Percentiles rank a stretch among this genome's conserved stretches.
Conservation (phyloP, 1,140 invertebrate species). For the Orius laevigatus region DNA sequence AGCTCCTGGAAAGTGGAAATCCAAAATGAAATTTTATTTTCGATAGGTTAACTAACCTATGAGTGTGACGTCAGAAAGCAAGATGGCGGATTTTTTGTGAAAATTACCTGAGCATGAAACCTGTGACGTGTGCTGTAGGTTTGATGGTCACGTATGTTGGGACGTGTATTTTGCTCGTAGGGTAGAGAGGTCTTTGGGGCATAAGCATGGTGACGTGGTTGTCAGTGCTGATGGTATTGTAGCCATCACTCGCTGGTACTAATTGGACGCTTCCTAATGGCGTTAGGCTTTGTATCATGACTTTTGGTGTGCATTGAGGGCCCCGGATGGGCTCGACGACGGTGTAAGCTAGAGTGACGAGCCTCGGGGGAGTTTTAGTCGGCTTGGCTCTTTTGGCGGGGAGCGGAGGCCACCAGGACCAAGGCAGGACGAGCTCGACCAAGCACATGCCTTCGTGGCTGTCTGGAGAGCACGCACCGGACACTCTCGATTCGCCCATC, state of each 20-base stretch:
- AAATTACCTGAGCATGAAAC: conserved; percentile 71
- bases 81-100: too few species aligned
- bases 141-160: conserved; percentile 64
- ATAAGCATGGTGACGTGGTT: conserved; percentile 66
- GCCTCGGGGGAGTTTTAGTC: conserved; percentile 44
- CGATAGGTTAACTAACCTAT: too few species aligned
- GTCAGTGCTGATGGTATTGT: conserved; percentile 62
- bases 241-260: conserved; percentile 55
- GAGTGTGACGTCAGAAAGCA: too few species aligned
- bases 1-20: too few species aligned
- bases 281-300: conserved; percentile 60
- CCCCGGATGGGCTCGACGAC: conserved; percentile 54
- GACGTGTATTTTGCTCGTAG: conserved; percentile 69
- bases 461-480: conserved; percentile 71
- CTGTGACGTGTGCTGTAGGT: conserved; percentile 40
- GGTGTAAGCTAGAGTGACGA: conserved; percentile 64
- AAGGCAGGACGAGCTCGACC: conserved; percentile 59
- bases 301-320: conserved; percentile 41
- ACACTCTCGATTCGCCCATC: conserved; percentile 37
- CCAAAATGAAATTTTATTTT: too few species aligned
- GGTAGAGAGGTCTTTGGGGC: conserved; percentile 72
- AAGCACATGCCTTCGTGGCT: conserved; percentile 78
- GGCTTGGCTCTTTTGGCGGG: conserved; percentile 27
- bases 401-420: conserved; percentile 70
- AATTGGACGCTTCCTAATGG: conserved; percentile 42